Evolutionary conservation across 2,113 vertebrate species (phyloP).

Genomic region (Helogale parvula): DNA sequence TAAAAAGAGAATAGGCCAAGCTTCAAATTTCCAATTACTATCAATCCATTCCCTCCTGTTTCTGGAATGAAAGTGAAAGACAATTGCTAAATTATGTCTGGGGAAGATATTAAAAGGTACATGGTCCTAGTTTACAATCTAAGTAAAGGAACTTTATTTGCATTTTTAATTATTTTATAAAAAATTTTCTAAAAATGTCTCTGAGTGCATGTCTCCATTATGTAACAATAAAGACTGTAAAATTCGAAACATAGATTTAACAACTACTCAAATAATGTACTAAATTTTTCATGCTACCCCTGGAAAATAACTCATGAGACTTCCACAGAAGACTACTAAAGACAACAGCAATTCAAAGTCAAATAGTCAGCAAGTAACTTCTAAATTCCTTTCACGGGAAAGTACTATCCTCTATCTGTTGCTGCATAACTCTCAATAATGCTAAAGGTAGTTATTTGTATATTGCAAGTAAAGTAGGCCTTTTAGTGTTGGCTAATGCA

Average conservation of each 20-base stretch:
- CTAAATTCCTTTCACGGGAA: not conserved
- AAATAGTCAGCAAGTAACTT: constrained; percentile 28
- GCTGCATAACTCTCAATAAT: constrained; percentile 67
- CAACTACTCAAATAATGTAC: not conserved
- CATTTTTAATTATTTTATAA: not conserved
- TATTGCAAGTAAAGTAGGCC: constrained; percentile 53
- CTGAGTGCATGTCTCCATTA: not conserved
- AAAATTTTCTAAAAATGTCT: not conserved
- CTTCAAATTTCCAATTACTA: not conserved
- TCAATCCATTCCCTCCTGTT: not conserved
- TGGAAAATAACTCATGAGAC: not conserved
- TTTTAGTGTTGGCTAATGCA: constrained; percentile 69
- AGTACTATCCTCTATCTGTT: constrained; percentile 41
- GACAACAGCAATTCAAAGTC: constrained; percentile 47
- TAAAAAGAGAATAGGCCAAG: not conserved
- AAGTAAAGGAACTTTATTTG: not conserved
- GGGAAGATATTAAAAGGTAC: not conserved
- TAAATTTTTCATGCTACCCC: not conserved
- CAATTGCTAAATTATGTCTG: not conserved
- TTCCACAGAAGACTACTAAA: not conserved
- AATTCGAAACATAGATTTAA: constrained; percentile 6
- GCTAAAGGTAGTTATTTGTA: constrained; percentile 36
- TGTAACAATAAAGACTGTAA: not conserved
- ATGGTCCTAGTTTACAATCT: not conserved
- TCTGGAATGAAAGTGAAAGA: not conserved